Evolutionary conservation across 1,140 invertebrate species (phyloP), one percentile per base, ranked within the genome.

Genomic region (Anastrepha ludens): DNA sequence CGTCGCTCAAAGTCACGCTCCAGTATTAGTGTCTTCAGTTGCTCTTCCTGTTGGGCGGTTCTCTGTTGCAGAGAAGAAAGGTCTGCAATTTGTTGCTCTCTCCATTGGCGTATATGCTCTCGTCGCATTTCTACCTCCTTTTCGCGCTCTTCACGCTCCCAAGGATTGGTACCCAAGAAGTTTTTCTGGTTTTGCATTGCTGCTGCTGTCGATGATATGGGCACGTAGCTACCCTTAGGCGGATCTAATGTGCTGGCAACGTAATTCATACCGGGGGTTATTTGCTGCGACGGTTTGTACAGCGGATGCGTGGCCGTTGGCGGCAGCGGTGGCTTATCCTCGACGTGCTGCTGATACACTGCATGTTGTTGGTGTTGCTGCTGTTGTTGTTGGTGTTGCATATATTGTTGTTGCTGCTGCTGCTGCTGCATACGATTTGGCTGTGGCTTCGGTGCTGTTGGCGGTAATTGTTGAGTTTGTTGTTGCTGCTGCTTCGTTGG

Each of bases 121-220:
- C 93, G 90, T 41, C 91, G 88, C 88, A 92, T 90, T 88, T 93
- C 91, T 58, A 90, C 59, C 90, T 96, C 96, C 91, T 96, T 96
- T 94, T 98, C 97, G 89, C 96, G 96, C 93, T 98, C 97, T 94
- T 98, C 97, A 85, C 97, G 94, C 90, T 98, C 97, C 97, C 97
- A 98, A 1, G 97, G 97, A 94, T 97, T 97, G 81, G 95, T 95
- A 29, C 91, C 91, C 13, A 87, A 11, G 39, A 86, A 88, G 64
- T 88, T 89, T 58, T 88, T 88, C 88, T 90, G 87, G 89, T 91
- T 58, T 90, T 88, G 93, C 90, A 89, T 90, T 87, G 3, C 85
- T 20, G 3, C 85, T 20, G 15, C 89, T 87, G 13, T 64, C 85
- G 11, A 78, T 70, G n/a, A 70, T 6, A 94, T 92, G 44, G 95